Evolutionary conservation across 2,113 vertebrate species (phyloP).

Genomic region (Andinoacara biseriatus): DNA sequence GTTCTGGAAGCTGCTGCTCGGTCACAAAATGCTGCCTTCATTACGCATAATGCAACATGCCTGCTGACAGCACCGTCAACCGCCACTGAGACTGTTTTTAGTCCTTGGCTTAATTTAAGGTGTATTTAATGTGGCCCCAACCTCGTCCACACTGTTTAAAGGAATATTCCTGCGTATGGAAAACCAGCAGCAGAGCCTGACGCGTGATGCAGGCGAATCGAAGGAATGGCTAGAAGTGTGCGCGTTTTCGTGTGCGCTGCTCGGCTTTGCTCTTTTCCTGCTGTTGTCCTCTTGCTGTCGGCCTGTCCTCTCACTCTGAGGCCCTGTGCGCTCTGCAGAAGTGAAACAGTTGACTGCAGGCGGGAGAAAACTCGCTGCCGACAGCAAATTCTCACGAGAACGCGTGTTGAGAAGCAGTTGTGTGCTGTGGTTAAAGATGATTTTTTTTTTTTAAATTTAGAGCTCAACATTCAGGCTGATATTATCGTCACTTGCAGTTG

Average conservation of each 20-base stretch:
- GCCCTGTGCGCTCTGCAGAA: constrained; percentile 64
- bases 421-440: neutral
- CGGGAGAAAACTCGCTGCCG: constrained; percentile 16
- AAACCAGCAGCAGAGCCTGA: neutral
- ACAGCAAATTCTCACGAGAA: constrained; percentile 32
- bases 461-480: neutral
- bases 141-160: neutral
- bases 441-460: neutral
- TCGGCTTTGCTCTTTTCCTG: neutral
- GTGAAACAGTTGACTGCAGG: constrained; percentile 69
- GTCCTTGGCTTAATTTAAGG: too few relatives aligned
- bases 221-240: too few relatives aligned
- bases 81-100: neutral
- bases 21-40: neutral
- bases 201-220: neutral
- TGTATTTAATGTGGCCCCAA: neutral
- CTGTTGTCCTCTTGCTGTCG: neutral
- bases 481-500: neutral
- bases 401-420: neutral
- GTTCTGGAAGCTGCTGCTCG: neutral
- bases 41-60: neutral
- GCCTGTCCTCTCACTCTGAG: constrained; percentile 10
- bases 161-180: neutral
- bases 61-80: too few relatives aligned
- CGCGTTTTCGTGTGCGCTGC: neutral